Percentiles rank a stretch among this genome's conserved stretches.
Conservation (phyloP, 2,888 invertebrate genomes). For the Rhagonycha lutea region DNA sequence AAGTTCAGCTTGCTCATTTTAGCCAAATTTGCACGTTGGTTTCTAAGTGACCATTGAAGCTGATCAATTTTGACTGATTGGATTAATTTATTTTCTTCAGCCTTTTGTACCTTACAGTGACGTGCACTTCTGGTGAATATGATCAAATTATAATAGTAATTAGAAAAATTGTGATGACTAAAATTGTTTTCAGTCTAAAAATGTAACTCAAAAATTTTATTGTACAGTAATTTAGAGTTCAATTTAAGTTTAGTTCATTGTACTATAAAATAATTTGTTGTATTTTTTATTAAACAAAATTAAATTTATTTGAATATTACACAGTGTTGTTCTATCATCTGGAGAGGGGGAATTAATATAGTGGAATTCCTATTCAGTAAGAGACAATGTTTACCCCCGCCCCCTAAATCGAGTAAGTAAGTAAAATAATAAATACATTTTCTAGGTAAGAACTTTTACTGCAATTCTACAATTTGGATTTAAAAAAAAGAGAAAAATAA, state of each 20-base stretch:
- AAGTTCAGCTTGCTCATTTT: background rate
- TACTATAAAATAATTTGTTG: background rate
- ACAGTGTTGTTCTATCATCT: background rate
- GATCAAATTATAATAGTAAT: background rate
- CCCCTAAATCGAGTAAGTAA: no score
- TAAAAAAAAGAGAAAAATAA: no score
- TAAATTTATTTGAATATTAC: background rate
- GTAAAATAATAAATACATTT: no score
- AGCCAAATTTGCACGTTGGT: background rate
- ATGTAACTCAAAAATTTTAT: background rate
- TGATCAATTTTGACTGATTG: background rate
- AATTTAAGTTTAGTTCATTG: background rate
- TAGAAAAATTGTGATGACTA: background rate
- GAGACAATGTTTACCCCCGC: no score
- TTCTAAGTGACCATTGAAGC: background rate
- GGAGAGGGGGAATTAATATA: no score
- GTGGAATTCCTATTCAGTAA: no score
- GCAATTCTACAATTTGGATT: no score
- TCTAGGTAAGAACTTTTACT: no score
- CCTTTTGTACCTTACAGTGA: background rate
- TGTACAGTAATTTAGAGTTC: background rate
- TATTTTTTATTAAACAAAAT: background rate
- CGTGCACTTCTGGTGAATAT: background rate
- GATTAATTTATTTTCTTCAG: background rate
- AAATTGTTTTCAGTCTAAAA: background rate